Conservation (phyloP, 2,888 invertebrate species). For the Cecidostiba fungosa region DNA sequence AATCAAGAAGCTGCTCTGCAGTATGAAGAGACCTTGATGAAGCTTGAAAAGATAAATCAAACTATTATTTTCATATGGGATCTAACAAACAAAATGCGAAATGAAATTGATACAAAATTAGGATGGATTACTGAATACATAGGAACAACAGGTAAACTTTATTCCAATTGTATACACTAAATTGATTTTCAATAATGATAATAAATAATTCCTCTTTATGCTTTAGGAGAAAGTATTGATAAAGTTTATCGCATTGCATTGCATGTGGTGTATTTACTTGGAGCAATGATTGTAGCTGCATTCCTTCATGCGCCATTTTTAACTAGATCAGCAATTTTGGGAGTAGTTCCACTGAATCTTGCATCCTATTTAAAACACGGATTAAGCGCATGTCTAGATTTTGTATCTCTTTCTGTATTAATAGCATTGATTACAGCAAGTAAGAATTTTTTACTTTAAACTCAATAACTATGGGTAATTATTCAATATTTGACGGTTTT, state of each 20-base stretch:
- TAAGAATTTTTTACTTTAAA: constrained; percentile 65
- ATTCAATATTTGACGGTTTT: not conserved
- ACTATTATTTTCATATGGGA: constrained; percentile 80
- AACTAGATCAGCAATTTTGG: constrained; percentile 75
- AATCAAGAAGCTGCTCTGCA: constrained; percentile 80
- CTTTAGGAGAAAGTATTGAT: constrained; percentile 75
- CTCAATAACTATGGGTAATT: not conserved
- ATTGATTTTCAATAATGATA: constrained; percentile 3
- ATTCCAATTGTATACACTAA: constrained; percentile 32
- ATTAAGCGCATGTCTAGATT: constrained; percentile 74
- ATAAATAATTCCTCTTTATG: constrained; percentile 23
- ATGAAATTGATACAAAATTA: constrained; percentile 76
- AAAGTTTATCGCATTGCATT: constrained; percentile 71
- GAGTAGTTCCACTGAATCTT: constrained; percentile 76
- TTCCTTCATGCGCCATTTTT: constrained; percentile 77
- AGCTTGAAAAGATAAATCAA: constrained; percentile 81
- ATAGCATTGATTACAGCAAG: constrained; percentile 76
- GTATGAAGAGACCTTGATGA: constrained; percentile 81
- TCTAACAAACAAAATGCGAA: constrained; percentile 73
- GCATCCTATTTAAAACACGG: constrained; percentile 76
- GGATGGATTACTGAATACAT: constrained; percentile 77
- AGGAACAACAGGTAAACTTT: constrained; percentile 73
- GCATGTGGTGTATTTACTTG: constrained; percentile 74
- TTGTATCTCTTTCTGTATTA: constrained; percentile 74
- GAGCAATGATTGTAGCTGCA: constrained; percentile 77